These are phyloP conservation scores for Drosophila mimica DNA, from an alignment of 2,888 invertebrate genomes.

Conservation along the genomic window DNA sequence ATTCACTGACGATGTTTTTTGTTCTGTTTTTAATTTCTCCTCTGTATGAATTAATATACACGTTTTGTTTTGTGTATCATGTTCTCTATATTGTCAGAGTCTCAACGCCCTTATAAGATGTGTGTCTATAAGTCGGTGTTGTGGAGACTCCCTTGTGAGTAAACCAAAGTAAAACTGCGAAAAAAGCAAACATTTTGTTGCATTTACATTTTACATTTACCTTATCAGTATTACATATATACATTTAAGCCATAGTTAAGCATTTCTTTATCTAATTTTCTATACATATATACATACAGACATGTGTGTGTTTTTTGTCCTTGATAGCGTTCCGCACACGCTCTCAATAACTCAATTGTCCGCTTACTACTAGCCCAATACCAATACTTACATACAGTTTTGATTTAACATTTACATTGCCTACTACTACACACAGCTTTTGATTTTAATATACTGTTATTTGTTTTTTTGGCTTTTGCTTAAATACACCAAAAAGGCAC, in stretches of 20 bases:
- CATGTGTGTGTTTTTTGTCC: constrained; percentile 44
- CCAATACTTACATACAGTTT: neutral
- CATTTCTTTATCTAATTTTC: constrained; percentile 30
- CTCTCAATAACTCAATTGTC: constrained; percentile 16
- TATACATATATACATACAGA: constrained; percentile 27
- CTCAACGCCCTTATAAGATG: constrained; percentile 80
- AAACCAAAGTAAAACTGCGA: constrained; percentile 72
- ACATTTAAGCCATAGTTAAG: constrained; percentile 25
- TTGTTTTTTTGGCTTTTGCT: constrained; percentile 32
- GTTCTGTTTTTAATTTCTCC: constrained; percentile 68
- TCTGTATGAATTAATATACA: constrained; percentile 74
- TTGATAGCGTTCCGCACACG: constrained; percentile 17
- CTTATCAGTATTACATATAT: constrained; percentile 31
- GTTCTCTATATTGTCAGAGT: constrained; percentile 76
- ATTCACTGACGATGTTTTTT: constrained; percentile 63
- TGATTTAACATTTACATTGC: constrained; percentile 19
- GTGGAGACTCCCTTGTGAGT: constrained; percentile 84
- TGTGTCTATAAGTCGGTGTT: constrained; percentile 83
- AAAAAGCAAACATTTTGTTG: constrained; percentile 9
- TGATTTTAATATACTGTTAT: constrained; percentile 24
- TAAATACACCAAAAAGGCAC: constrained; percentile 1
- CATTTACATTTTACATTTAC: constrained; percentile 33
- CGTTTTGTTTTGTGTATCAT: constrained; percentile 73
- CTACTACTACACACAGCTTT: constrained; percentile 5
- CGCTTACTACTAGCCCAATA: constrained; percentile 5